Conservation (phyloP, 2,888 invertebrate genomes). For the Acrobasis consociella region DNA sequence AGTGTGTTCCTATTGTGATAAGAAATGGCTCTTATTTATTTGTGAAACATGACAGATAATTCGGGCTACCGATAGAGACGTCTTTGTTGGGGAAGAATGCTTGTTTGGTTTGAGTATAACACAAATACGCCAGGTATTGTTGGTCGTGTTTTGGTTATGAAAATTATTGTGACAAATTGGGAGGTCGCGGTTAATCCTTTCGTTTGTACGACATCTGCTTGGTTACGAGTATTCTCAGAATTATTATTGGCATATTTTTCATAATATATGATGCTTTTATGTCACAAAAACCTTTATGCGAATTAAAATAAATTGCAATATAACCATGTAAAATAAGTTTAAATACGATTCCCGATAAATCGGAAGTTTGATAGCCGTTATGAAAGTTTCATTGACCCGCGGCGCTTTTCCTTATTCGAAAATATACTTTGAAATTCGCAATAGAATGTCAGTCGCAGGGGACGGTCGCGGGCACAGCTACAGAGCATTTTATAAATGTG, state of each 20-base stretch:
- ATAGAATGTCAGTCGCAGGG: slow-evolving; percentile 77
- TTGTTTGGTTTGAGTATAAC: slow-evolving; percentile 67
- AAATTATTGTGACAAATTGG: slow-evolving; percentile 79
- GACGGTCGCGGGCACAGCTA: slow-evolving; percentile 67
- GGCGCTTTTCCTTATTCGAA: slow-evolving; percentile 65
- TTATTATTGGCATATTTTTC: neutral
- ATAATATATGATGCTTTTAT: neutral
- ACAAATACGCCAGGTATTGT: slow-evolving; percentile 66
- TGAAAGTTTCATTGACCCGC: slow-evolving; percentile 67
- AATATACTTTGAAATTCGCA: slow-evolving; percentile 74
- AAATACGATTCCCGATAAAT: slow-evolving; percentile 41
- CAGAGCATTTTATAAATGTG: slow-evolving; percentile 81
- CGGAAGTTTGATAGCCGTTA: slow-evolving; percentile 49
- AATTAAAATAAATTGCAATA: neutral
- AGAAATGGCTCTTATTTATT: slow-evolving; percentile 76
- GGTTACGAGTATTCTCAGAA: slow-evolving; percentile 31
- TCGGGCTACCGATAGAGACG: slow-evolving; percentile 76
- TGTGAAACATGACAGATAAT: slow-evolving; percentile 78
- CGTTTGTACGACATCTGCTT: slow-evolving; percentile 58
- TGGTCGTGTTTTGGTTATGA: slow-evolving; percentile 74
- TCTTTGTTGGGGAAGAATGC: slow-evolving; percentile 70
- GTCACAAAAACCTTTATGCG: slow-evolving; percentile 1
- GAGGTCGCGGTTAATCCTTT: slow-evolving; percentile 69
- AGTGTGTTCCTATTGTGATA: slow-evolving; percentile 68
- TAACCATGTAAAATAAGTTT: slow-evolving; percentile 26